Evolutionary conservation across 92 coral and sea anemone genomes (phyloP).

Genomic region (Paramuricea clavata): DNA sequence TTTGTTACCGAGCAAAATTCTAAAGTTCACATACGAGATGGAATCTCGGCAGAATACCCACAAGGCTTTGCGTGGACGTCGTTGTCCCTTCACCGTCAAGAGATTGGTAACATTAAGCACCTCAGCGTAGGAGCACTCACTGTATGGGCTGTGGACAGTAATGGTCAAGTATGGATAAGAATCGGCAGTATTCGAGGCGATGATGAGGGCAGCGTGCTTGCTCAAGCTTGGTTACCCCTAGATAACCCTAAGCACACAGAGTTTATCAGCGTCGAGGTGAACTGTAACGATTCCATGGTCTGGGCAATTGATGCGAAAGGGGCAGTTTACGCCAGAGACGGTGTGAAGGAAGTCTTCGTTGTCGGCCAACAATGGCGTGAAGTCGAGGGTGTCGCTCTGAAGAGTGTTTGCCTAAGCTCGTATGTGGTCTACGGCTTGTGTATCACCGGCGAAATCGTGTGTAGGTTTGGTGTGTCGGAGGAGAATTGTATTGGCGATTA

Average conservation of each 20-base stretch:
- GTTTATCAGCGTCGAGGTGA: constrained; percentile 84
- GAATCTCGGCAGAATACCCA: constrained; percentile 81
- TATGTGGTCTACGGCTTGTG: constrained; percentile 86
- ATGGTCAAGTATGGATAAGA: constrained; percentile 86
- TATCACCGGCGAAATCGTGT: constrained; percentile 88
- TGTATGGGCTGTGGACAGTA: constrained; percentile 95
- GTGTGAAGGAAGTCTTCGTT: constrained; percentile 82
- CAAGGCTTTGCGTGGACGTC: constrained; percentile 89
- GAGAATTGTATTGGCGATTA: constrained; percentile 85
- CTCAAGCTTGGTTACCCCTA: constrained; percentile 92
- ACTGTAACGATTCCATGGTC: constrained; percentile 88
- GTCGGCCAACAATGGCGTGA: constrained; percentile 88
- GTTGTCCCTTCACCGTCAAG: constrained; percentile 69
- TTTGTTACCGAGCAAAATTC: constrained; percentile 57
- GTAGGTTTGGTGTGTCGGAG: constrained; percentile 89
- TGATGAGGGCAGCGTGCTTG: constrained; percentile 61
- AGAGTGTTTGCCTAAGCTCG: constrained; percentile 80
- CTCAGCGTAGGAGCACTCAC: constrained; percentile 90
- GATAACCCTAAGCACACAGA: constrained; percentile 76
- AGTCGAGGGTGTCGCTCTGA: constrained; percentile 83
- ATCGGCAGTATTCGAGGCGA: constrained; percentile 82
- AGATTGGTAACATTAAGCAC: constrained; percentile 82
- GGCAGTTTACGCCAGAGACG: constrained; percentile 88
- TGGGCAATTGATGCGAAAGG: constrained; percentile 93
- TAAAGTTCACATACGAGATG: constrained; percentile 82